A percentile compares a stretch with the other conserved stretches of the same genome.
Conservation (phyloP, 1,140 invertebrate genomes). For the Bactericera cockerelli region DNA sequence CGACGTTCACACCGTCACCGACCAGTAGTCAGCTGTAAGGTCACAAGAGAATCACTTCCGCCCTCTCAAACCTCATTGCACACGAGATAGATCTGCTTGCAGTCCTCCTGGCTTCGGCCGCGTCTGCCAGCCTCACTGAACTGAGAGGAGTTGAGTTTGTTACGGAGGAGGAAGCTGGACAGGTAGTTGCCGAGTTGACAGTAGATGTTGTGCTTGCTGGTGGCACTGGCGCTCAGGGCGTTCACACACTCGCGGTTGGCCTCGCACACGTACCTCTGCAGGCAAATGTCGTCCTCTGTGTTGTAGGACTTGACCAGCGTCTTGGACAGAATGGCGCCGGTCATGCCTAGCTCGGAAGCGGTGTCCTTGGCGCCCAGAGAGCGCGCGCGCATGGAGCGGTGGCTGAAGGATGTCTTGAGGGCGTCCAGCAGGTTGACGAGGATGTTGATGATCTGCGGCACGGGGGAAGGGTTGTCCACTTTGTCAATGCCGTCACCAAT, state of each 20-base stretch:
- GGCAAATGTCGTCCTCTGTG: conserved; percentile 57
- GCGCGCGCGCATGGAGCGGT: conserved; percentile 63
- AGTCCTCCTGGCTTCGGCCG: conserved; percentile 68
- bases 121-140: conserved; percentile 46
- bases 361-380: conserved; percentile 68
- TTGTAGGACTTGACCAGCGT: conserved; percentile 70
- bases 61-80: conserved; percentile 63
- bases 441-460: conserved; percentile 84
- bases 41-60: no score
- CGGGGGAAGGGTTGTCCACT: conserved; percentile 66
- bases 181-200: conserved; percentile 61
- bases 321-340: conserved; percentile 71
- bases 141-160: neutral
- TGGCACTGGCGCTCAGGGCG: conserved; percentile 58
- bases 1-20: no score
- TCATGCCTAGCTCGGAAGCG: conserved; percentile 67
- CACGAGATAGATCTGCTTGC: conserved; percentile 59
- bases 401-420: conserved; percentile 77
- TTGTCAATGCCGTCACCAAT: conserved; percentile 69
- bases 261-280: conserved; percentile 69
- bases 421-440: conserved; percentile 77
- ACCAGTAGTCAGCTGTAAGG: no score
- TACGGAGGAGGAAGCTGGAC: neutral
- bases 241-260: conserved; percentile 72
- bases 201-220: conserved; percentile 41